phyloP scores from a whole-genome alignment of 2,888 invertebrate species.

The Lasioglossum figueresi region DNA sequence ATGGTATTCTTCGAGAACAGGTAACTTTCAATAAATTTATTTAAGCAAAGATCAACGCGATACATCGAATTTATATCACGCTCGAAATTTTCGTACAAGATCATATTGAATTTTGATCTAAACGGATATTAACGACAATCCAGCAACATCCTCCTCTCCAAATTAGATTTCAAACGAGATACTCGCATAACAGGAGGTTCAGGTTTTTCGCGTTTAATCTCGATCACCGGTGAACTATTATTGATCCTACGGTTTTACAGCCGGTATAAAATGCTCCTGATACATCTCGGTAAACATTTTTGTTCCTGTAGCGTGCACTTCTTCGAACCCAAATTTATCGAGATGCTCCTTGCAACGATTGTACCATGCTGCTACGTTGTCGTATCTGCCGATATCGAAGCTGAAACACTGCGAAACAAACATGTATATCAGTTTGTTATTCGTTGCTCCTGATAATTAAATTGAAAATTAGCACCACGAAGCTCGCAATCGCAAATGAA shows the following conservation, averaged over 20 bases:
- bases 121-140: background rate
- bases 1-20: background rate
- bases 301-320: constrained; percentile 75
- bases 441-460: background rate
- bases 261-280: constrained; percentile 65
- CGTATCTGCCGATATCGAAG: constrained; percentile 86
- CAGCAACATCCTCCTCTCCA: background rate
- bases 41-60: background rate
- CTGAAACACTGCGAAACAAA: constrained; percentile 76
- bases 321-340: constrained; percentile 89
- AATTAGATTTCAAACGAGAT: background rate
- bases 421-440: background rate
- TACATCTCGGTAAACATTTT: constrained; percentile 71
- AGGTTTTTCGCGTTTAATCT: constrained; percentile 67
- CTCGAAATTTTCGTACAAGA: background rate
- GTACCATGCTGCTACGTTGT: constrained; percentile 88
- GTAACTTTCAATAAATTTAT: background rate
- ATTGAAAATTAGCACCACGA: background rate
- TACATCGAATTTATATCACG: background rate
- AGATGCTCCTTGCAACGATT: constrained; percentile 87
- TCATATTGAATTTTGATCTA: background rate
- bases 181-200: background rate
- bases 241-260: constrained; percentile 3
- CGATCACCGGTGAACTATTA: constrained; percentile 51
- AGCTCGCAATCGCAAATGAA: background rate